These are phyloP conservation scores for Alfaro cultratus DNA, from an alignment of 2,797 vertebrate species.

Conservation along the genomic window DNA sequence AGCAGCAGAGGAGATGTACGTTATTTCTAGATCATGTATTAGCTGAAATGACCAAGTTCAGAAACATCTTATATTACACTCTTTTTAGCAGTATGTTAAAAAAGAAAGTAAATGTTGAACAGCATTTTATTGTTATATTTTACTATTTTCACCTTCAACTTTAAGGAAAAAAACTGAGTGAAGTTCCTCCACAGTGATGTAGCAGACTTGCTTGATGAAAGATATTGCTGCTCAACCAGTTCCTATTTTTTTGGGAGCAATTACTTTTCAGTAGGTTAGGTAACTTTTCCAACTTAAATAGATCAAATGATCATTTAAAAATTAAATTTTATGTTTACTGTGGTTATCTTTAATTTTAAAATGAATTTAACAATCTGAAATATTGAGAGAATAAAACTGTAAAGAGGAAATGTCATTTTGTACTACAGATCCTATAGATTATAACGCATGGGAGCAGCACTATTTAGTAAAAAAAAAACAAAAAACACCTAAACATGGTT, in stretches of 20 bases:
- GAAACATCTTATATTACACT: too few relatives aligned
- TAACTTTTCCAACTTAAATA: background rate
- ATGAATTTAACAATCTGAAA: background rate
- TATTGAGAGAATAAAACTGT: background rate
- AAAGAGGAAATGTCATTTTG: background rate
- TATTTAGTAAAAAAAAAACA: background rate
- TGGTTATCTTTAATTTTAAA: background rate
- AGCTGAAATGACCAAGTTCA: too few relatives aligned
- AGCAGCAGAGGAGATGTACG: background rate
- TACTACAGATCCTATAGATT: background rate
- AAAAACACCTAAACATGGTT: background rate
- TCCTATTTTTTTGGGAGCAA: background rate
- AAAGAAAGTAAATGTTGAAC: background rate
- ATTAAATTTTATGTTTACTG: background rate
- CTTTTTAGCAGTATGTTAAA: background rate
- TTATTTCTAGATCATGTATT: background rate
- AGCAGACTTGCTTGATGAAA: background rate
- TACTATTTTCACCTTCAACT: too few relatives aligned
- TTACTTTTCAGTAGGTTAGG: background rate
- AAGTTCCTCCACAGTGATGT: background rate
- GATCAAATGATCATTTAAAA: background rate
- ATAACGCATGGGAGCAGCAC: background rate
- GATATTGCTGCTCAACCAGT: background rate
- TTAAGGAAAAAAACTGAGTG: too few relatives aligned
- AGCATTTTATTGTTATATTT: too few relatives aligned